Base-by-base conservation (phyloP, 2,888 invertebrate species). In the Sinodicranocentrus sp. region DNA sequence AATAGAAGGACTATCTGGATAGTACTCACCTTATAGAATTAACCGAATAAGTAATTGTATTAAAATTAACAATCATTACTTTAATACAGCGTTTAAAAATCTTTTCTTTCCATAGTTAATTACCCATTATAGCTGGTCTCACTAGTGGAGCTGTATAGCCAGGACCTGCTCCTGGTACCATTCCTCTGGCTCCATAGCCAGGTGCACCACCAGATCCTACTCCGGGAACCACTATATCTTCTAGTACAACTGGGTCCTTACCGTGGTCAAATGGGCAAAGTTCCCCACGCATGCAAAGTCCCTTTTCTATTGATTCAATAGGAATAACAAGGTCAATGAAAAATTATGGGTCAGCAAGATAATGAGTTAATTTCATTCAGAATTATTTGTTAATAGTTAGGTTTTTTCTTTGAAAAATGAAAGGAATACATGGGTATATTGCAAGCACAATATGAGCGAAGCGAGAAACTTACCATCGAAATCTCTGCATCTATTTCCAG, bases 211-310 rank as follows among this genome's bases (percentile, higher is more conserved):
- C 80, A 25, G 79, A 70, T 0, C 57, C 44, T 5, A 71, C 67
- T 5, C 92, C 91, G 76, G 92, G 92, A 28, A 94, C 90, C 15
- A 92, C 94, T 0, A 96, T 94, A 90, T 97, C 97, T 89, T 98
- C 98, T 33, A 99, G 92, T 0, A 99, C 97, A 0, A 99, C 96
- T 0, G 99, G 98, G 91, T 99, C 98, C 0, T 94, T 93, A 5
- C 99, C 99, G 92, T 99, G 99, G 92, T 99, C 98, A 93, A 94
- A 99, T 3, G 96, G 97, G 90, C 99, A 99, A 84, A 97, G 93
- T 91, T 99, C 99, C 0, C 99, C 99, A 2, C 96, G 93, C 94
- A 98, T 97, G 91, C 99, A 99, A 90, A 95, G 97, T 0, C 98
- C 98, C 89, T 96, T 96, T 90, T 97, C 97, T 65, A 28, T 65